Percentiles rank a stretch among this genome's conserved stretches.
phyloP scores from a whole-genome alignment of 2,113 vertebrate genomes.

The Todiramphus chloris region DNA sequence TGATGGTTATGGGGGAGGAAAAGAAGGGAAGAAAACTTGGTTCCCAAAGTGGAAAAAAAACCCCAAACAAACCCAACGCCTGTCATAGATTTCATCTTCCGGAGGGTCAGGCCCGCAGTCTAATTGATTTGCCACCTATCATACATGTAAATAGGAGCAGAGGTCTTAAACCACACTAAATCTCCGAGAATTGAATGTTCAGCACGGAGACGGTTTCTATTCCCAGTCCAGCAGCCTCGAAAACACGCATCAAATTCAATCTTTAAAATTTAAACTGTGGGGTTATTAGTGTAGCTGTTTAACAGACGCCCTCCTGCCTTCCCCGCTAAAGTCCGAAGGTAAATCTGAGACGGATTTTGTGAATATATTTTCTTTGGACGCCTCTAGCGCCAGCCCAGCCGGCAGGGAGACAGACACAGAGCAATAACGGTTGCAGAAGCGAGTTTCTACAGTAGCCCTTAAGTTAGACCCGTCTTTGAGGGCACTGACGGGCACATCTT shows the following conservation, averaged over 20 bases:
- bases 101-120: background rate
- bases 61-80: no score
- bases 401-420: background rate
- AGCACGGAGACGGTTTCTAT: background rate
- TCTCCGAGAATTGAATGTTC: background rate
- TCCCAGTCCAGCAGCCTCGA: background rate
- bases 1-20: background rate
- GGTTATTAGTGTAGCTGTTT: background rate
- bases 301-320: background rate
- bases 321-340: background rate
- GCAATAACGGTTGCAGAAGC: background rate
- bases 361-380: background rate
- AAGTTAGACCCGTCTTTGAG: background rate
- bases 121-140: conserved; percentile 37
- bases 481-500: background rate
- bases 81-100: background rate
- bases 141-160: background rate
- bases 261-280: accelerated
- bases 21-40: background rate
- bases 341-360: background rate
- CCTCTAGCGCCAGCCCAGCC: background rate
- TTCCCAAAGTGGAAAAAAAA: background rate
- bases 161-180: background rate
- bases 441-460: background rate
- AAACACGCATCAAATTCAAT: background rate